A percentile compares a stretch with the other conserved stretches of the same genome.
phyloP scores from a whole-genome alignment of 2,888 invertebrate genomes.

The Cheilosia scutellata region DNA sequence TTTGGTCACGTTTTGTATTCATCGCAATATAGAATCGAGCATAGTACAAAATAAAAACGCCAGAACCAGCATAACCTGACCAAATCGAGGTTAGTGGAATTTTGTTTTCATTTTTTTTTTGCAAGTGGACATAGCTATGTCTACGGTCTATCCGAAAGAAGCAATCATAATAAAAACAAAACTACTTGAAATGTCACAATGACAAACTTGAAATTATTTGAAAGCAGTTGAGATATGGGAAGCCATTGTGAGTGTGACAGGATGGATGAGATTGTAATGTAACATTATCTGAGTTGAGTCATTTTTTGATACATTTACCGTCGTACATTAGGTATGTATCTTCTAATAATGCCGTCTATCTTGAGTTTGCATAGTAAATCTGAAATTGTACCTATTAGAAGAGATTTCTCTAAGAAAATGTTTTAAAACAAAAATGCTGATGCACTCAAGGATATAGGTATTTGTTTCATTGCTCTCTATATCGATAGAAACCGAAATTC shows the following conservation, averaged over 20 bases:
- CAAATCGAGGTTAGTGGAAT: slow-evolving; percentile 35
- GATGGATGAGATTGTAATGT: background rate
- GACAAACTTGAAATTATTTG: background rate
- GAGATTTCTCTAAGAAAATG: too few species aligned
- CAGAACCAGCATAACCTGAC: slow-evolving; percentile 32
- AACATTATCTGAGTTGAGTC: background rate
- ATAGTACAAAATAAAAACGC: background rate
- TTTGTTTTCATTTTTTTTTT: slow-evolving; percentile 9
- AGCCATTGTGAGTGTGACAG: background rate
- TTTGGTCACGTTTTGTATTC: slow-evolving; percentile 21
- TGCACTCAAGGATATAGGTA: too few species aligned
- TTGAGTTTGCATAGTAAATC: too few species aligned
- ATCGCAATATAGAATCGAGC: slow-evolving; percentile 6
- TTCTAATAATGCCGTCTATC: too few species aligned
- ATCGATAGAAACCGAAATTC: too few species aligned
- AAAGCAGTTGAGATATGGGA: background rate
- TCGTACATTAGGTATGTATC: too few species aligned
- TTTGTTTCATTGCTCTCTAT: too few species aligned
- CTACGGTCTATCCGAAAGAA: background rate
- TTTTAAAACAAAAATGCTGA: too few species aligned
- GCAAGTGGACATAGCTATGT: background rate
- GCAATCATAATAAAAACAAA: background rate
- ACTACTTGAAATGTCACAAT: background rate
- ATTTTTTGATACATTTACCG: background rate
- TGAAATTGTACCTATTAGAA: too few species aligned